These are phyloP conservation scores for Styela clava DNA, from an alignment of 23 tunicate species.

Conservation along the genomic window DNA sequence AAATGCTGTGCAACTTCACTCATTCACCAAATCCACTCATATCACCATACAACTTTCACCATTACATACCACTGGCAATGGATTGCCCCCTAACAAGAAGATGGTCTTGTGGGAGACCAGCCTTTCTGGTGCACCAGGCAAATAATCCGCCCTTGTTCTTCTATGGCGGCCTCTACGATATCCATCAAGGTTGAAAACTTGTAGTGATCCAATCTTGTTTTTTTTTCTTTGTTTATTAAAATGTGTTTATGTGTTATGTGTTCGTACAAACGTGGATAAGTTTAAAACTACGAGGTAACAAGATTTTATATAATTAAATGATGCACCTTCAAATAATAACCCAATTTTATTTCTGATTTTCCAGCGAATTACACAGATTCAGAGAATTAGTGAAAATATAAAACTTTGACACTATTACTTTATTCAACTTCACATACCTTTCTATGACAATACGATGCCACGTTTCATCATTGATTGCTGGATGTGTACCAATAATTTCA, in stretches of 20 bases:
- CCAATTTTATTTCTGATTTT: no score
- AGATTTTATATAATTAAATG: no score
- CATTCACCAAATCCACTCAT: not conserved
- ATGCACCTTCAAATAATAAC: no score
- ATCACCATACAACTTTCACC: not conserved
- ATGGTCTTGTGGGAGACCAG: not conserved
- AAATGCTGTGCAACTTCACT: not conserved
- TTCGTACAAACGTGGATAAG: not conserved
- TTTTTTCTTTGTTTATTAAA: not conserved
- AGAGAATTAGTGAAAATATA: no score
- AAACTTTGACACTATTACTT: no score
- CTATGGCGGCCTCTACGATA: not conserved
- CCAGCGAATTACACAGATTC: no score
- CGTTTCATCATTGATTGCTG: conserved; percentile 33
- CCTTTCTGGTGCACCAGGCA: not conserved
- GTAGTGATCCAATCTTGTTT: not conserved
- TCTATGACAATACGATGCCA: conserved; percentile 59
- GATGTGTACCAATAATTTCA: conserved; percentile 27
- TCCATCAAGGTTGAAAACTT: not conserved
- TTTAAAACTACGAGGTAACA: not conserved
- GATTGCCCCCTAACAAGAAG: conserved; percentile 11
- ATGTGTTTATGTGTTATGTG: not conserved
- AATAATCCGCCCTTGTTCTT: not conserved
- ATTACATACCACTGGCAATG: not conserved
- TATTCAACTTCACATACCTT: no score